Percentiles rank a stretch among this genome's conserved stretches.
phyloP scores from a whole-genome alignment of 2,113 vertebrate genomes.

The Anoplopoma fimbria region DNA sequence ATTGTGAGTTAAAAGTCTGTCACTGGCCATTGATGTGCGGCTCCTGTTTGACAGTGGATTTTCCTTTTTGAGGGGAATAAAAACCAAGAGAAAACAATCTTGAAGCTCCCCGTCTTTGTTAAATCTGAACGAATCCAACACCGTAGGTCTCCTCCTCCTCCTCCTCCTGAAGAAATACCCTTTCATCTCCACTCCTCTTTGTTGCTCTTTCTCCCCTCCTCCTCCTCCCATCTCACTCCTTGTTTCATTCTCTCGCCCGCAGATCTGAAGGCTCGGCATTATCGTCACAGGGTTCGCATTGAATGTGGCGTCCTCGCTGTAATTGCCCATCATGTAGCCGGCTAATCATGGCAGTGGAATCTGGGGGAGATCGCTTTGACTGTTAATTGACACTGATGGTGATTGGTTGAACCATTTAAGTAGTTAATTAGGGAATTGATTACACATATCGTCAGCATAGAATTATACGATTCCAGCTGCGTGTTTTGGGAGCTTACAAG shows the following conservation, averaged over 20 bases:
- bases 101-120: constrained; percentile 70
- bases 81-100: constrained; percentile 66
- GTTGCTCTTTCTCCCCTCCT: constrained; percentile 65
- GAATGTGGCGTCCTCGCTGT: constrained; percentile 57
- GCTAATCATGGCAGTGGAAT: constrained; percentile 73
- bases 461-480: constrained; percentile 57
- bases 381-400: constrained; percentile 78
- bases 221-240: constrained; percentile 59
- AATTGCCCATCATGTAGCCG: constrained; percentile 75
- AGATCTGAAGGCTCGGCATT: constrained; percentile 73
- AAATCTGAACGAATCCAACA: constrained; percentile 68
- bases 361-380: constrained; percentile 66
- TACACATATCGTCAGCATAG: constrained; percentile 55
- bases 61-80: constrained; percentile 50
- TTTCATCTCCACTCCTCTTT: constrained; percentile 76
- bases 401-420: constrained; percentile 75
- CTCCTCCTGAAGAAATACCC: constrained; percentile 70
- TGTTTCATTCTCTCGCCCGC: constrained; percentile 52
- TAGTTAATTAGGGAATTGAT: constrained; percentile 75
- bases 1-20: constrained; percentile 66
- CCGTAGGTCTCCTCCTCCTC: constrained; percentile 69
- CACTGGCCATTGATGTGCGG: constrained; percentile 50
- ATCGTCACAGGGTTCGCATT: constrained; percentile 60
- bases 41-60: constrained; percentile 63
- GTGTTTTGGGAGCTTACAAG: constrained; percentile 46